Evolutionary conservation across 2,113 vertebrate species (phyloP), one percentile per base, ranked within the genome.

Genomic region (Xiphophorus hellerii): DNA sequence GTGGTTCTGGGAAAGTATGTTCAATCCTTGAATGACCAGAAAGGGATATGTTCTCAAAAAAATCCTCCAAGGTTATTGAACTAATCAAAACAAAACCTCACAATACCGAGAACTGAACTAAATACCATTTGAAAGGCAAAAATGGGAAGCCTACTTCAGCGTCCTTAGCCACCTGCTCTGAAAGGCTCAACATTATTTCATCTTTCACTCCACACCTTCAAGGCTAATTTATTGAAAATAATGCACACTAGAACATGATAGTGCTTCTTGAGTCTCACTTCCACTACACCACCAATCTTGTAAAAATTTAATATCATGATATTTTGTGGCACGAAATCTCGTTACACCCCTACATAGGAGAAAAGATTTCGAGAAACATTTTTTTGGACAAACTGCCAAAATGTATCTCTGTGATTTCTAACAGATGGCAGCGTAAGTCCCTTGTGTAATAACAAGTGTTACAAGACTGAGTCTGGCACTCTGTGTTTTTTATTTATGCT

Each of bases 401-500:
- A 62, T 54, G 33, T 58, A 27, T 33, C 8, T 7, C 6, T 62
- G 22, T 65, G 8, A 8, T 70, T 70, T 29, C 27, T 77, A 44
- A 31, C 20, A 39, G 25, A 78, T 68, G 5, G 1, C 10, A 12
- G 30, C 27, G 4, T 66, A 37, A 66, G 13, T 66, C 11, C 65
- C 5, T 62, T 68, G 9, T 42, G 27, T 27, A 62, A n/a, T 6
- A 44, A 67, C n/a, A 68, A 66, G 48, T 48, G 20, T 65, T 73
- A n/a, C 48, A 30, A 66, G n/a, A 67, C 65, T 33, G 51, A 66
- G 58, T 76, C 30, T 75, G 58, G 33, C 62, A 27, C 17, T 39
- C 67, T 3, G 14, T n/a, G 51, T 14, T 62, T 7, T 28, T 37
- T 69, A 27, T 81, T 81, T 68, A 35, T 86, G 78, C 74, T 84